Conservation (phyloP, 2,888 invertebrate genomes). For the Graphium colonna region DNA sequence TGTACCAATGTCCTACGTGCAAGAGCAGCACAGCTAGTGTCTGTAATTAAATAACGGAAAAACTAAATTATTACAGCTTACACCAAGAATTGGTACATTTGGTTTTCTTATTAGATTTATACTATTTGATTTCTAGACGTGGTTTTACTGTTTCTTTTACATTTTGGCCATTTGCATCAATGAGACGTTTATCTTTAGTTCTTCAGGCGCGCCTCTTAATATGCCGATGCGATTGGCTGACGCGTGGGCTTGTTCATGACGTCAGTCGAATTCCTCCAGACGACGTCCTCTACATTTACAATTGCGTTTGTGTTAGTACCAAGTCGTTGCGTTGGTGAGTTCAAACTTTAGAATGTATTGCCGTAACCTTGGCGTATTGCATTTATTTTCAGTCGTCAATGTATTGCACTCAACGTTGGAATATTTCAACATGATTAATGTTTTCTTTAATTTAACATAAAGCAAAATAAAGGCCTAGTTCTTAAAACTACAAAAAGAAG, state of each 20-base stretch:
- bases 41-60: constrained; percentile 22
- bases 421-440: no score
- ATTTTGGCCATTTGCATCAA: neutral
- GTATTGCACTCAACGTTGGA: neutral
- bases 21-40: constrained; percentile 32
- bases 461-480: no score
- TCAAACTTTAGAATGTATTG: constrained; percentile 4
- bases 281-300: constrained; percentile 57
- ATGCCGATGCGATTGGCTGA: constrained; percentile 72
- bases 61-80: constrained; percentile 7
- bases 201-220: constrained; percentile 81
- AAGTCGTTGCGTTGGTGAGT: constrained; percentile 15
- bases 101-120: constrained; percentile 12
- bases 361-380: neutral
- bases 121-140: neutral
- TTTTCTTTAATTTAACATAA: no score
- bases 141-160: neutral
- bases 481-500: no score
- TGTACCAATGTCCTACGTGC: constrained; percentile 29
- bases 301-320: constrained; percentile 43
- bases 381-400: neutral
- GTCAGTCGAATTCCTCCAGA: constrained; percentile 68
- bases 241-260: constrained; percentile 76
- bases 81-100: constrained; percentile 12
- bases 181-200: constrained; percentile 45